Evolutionary conservation across 2,797 vertebrate species (phyloP), one percentile per base, ranked within the genome.

Genomic region (Sebastes alutus): DNA sequence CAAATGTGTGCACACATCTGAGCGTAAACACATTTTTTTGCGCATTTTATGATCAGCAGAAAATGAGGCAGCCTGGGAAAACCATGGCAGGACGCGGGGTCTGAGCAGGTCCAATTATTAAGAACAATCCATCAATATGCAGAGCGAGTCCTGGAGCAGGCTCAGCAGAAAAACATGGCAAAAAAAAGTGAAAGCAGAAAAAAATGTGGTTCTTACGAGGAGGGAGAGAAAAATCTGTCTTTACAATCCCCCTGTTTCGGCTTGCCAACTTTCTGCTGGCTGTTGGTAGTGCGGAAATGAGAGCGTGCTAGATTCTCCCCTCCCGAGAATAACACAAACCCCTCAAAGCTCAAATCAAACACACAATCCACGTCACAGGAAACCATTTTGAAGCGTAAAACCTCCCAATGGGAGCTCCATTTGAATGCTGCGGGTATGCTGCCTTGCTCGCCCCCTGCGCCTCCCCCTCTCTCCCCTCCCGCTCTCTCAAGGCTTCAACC

Each of bases 281-380:
- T 95, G 95, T 94, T 94, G 95, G 94, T 93, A 90, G 92, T 95
- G 93, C 95, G 95, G 96, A 96, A 96, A 96, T 96, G 95, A 96
- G 95, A 95, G 95, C 95, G 94, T 96, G 95, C 95, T 95, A 95
- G 95, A 96, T 96, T 95, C 95, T 95, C 93, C 94, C 94, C 95
- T 95, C 95, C 72, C 49, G 95, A 95, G 96, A 96, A 96, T 95
- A 95, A 95, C 94, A 95, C 94, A 93, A 96, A 96, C 95, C 95
- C 95, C 95, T 96, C 95, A 95, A 96, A 96, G 95, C 94, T 93
- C 94, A 95, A 96, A 96, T 96, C 95, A 96, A 96, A 96, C 95
- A 96, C 95, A 95, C 94, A 94, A 95, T 95, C 95, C 89, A 96
- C 96, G 96, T 96, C 96, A 96, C 94, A 96, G 96, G 96, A 96